Conservation (phyloP, 2,113 vertebrate genomes). For the Puffinus mauretanicus region DNA sequence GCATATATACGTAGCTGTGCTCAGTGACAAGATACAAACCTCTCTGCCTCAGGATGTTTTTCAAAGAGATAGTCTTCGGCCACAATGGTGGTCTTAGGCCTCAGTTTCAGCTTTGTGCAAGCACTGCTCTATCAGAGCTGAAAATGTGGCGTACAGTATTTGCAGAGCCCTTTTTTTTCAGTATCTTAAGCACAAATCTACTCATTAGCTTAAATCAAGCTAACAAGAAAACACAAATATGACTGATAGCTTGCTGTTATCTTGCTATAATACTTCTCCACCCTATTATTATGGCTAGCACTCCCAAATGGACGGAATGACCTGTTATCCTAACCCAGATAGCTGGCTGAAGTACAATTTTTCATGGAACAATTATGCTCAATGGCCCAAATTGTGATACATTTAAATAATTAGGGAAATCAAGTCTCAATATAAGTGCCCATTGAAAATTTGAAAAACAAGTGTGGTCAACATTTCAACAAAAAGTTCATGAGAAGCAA, state of each 20-base stretch:
- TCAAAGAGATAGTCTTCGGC: not conserved
- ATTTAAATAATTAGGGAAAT: not conserved
- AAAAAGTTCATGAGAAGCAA: not conserved
- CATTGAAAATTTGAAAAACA: not conserved
- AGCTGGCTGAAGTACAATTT: not conserved
- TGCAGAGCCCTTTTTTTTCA: not conserved
- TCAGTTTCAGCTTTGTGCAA: not conserved
- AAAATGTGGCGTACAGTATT: not conserved
- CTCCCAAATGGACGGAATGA: conserved; percentile 8
- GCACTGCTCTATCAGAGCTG: not conserved
- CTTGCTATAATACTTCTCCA: not conserved
- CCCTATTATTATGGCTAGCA: conserved; percentile 46
- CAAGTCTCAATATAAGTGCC: not conserved
- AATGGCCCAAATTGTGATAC: not conserved
- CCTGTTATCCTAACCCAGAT: not conserved
- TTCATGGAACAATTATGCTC: not conserved
- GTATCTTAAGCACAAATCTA: not conserved
- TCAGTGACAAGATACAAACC: not conserved
- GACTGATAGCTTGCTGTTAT: not conserved
- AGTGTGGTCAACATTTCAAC: not conserved
- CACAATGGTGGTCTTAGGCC: not conserved
- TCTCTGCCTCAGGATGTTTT: not conserved
- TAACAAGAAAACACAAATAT: conserved; percentile 18
- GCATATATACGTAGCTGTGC: not conserved
- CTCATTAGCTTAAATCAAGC: not conserved